phyloP scores from a whole-genome alignment of 2,113 vertebrate genomes.

The Scortum barcoo region DNA sequence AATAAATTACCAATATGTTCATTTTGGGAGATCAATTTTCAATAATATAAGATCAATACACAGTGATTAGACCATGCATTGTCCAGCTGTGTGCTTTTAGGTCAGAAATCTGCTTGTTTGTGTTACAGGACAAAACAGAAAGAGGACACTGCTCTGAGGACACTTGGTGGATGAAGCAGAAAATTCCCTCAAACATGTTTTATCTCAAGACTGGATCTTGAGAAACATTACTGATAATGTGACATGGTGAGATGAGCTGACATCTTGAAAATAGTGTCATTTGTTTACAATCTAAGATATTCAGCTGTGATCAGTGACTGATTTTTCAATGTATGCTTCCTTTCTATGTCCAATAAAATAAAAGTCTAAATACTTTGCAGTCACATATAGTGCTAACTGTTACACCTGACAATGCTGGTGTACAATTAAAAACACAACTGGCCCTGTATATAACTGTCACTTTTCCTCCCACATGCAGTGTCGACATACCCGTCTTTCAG shows the following conservation, averaged over 20 bases:
- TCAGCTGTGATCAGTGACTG: not conserved
- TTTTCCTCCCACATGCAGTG: not conserved
- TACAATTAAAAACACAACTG: not conserved
- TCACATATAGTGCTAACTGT: not conserved
- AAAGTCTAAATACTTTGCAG: not conserved
- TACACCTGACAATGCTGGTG: too few relatives aligned
- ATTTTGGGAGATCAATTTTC: too few relatives aligned
- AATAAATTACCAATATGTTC: too few relatives aligned
- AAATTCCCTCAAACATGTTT: not conserved
- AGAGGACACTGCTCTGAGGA: not conserved
- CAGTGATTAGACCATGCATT: too few relatives aligned
- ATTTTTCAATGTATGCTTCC: too few relatives aligned
- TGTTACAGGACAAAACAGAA: not conserved
- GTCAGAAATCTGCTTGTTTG: not conserved
- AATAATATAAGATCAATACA: too few relatives aligned
- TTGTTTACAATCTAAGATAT: not conserved
- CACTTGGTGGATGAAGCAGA: not conserved
- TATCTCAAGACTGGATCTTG: not conserved
- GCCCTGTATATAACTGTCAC: too few relatives aligned
- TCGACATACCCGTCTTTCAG: not conserved
- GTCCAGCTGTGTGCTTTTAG: too few relatives aligned
- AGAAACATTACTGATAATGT: not conserved
- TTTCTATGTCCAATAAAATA: too few relatives aligned
- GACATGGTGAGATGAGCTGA: not conserved
- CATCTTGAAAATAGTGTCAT: not conserved